phyloP scores from a whole-genome alignment of 2,113 vertebrate genomes.

The Oncorhynchus kisutch region DNA sequence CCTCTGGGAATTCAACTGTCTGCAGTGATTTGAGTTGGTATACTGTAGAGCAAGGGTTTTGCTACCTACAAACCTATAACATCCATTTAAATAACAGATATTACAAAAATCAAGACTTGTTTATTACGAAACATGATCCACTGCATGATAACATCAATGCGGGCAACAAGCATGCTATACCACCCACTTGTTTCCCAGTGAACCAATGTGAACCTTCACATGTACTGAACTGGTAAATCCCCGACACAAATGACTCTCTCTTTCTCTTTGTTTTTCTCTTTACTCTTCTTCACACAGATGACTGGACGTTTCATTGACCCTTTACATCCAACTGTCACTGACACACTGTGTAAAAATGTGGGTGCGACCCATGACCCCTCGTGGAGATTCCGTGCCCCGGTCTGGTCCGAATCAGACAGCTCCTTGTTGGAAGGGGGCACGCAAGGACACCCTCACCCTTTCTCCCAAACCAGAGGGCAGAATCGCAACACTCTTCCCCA shows the following conservation, averaged over 20 bases:
- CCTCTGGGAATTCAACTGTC: neutral
- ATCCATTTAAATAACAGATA: too few species aligned
- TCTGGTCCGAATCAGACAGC: conserved; percentile 51
- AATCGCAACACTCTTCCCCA: conserved; percentile 28
- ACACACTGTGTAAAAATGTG: conserved; percentile 6
- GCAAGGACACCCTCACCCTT: conserved; percentile 14
- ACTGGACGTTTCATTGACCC: conserved; percentile 14
- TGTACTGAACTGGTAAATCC: conserved; percentile 19
- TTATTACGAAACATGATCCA: too few species aligned
- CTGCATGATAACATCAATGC: neutral
- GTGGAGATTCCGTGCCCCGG: conserved; percentile 27
- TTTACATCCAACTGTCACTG: conserved; percentile 8
- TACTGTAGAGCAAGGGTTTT: neutral
- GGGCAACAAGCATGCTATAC: neutral
- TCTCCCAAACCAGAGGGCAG: conserved; percentile 36
- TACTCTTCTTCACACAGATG: conserved; percentile 24
- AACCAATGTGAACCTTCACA: neutral
- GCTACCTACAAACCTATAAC: too few species aligned
- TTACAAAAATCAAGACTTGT: too few species aligned
- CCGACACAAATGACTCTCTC: conserved; percentile 19
- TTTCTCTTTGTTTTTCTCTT: neutral
- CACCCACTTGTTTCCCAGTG: neutral
- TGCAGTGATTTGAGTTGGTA: neutral
- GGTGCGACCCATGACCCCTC: conserved; percentile 48
- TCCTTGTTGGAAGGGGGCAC: conserved; percentile 43